Evolutionary conservation across 2,888 invertebrate species (phyloP).

Genomic region (Meteorus cinctellus): DNA sequence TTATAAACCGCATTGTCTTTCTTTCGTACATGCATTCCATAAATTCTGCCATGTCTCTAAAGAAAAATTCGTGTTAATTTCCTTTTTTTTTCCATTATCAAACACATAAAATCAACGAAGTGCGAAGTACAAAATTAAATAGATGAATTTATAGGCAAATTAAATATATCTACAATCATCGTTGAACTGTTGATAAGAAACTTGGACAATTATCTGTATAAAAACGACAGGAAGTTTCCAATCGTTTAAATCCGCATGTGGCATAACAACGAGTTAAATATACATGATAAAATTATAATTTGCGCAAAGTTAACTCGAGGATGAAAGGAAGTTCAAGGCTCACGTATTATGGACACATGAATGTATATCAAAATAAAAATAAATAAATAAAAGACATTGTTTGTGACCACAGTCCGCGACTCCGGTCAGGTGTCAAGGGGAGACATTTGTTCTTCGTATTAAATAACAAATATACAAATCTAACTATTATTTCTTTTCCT

Average conservation of each 20-base stretch:
- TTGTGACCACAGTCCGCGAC: slow-evolving; percentile 20
- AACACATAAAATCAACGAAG: not conserved
- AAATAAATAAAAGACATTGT: not conserved
- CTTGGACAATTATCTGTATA: not conserved
- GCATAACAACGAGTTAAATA: not conserved
- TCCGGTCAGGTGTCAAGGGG: slow-evolving; percentile 21
- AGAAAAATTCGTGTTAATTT: not conserved
- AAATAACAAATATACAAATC: not conserved
- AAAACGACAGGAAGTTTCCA: not conserved
- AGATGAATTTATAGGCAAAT: not conserved
- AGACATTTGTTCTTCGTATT: not conserved
- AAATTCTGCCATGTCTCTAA: not conserved
- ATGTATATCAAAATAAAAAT: too few species aligned
- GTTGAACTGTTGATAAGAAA: not conserved
- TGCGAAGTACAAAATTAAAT: not conserved
- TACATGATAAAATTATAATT: not conserved
- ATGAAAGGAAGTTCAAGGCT: slow-evolving; percentile 14
- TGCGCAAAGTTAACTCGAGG: not conserved
- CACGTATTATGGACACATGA: not conserved
- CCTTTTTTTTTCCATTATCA: not conserved
- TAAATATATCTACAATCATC: slow-evolving; percentile 1
- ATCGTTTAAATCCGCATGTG: slow-evolving; percentile 1
- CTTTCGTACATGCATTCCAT: not conserved
- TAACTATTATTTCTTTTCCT: too few species aligned
- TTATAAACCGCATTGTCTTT: not conserved